A percentile compares a stretch with the other conserved stretches of the same genome.
These are phyloP conservation scores for Okapia johnstoni DNA, from an alignment of 2,113 vertebrate species.

Conservation along the genomic window DNA sequence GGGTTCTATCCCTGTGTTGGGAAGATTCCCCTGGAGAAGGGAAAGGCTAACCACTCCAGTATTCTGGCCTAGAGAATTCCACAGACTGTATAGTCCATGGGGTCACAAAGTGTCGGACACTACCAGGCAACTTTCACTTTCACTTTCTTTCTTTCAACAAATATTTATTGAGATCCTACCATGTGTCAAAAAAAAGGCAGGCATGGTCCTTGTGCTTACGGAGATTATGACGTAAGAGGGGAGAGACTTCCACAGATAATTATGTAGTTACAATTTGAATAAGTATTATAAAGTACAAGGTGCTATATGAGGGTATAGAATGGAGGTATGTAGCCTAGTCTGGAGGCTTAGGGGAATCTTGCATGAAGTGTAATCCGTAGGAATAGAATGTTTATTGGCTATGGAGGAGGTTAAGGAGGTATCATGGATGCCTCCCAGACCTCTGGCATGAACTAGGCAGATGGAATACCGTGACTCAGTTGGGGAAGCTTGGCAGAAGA, in stretches of 20 bases:
- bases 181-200: not conserved
- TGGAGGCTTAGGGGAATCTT: not conserved
- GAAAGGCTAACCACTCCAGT: not conserved
- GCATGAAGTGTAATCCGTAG: not conserved
- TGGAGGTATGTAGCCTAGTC: not conserved
- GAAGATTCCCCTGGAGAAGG: not conserved
- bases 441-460: not conserved
- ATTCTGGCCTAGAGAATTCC: not conserved
- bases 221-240: not conserved
- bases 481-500: not conserved
- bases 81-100: no score
- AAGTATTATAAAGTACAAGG: not conserved
- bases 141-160: not conserved
- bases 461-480: not conserved
- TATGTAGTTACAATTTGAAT: not conserved
- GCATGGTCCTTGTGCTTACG: not conserved
- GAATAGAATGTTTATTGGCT: not conserved
- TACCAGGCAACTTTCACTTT: not conserved
- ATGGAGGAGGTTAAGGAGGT: not conserved
- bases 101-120: not conserved
- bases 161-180: not conserved
- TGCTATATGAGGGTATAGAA: not conserved
- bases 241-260: not conserved
- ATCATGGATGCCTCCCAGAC: not conserved
- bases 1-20: not conserved